phyloP scores from a whole-genome alignment of 2,888 invertebrate genomes.

The Cryptosula pallasiana region DNA sequence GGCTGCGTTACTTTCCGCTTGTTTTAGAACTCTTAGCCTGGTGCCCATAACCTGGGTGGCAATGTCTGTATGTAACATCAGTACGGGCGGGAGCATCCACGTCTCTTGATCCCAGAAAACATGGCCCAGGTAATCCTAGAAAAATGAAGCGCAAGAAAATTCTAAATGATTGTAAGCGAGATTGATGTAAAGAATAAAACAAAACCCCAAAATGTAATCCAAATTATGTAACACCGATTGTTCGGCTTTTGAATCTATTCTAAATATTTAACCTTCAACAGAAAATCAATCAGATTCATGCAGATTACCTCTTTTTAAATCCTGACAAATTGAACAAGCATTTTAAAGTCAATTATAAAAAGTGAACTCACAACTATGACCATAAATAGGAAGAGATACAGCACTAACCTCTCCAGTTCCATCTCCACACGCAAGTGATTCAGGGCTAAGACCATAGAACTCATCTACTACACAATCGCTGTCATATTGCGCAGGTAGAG shows the following conservation, averaged over 20 bases:
- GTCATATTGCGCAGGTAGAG: conserved; percentile 37
- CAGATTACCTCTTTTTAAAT: no score
- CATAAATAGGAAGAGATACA: background rate
- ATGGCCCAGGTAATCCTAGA: conserved; percentile 48
- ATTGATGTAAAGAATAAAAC: no score
- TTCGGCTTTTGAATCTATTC: no score
- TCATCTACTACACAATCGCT: conserved; percentile 32
- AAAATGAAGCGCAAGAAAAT: background rate
- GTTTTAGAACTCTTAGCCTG: conserved; percentile 37
- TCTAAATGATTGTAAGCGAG: no score
- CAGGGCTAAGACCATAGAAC: conserved; percentile 49
- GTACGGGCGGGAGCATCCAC: conserved; percentile 50
- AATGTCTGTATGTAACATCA: conserved; percentile 39
- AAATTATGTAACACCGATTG: no score
- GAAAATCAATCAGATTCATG: no score
- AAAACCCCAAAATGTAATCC: no score
- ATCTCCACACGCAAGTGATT: conserved; percentile 45
- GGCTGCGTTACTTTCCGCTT: conserved; percentile 40
- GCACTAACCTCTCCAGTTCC: conserved; percentile 29
- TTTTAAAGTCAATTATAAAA: background rate
- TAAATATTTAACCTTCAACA: no score
- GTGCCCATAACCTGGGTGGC: conserved; percentile 39
- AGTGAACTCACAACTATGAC: background rate
- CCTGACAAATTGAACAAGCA: no score
- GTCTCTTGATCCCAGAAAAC: conserved; percentile 54